Conservation (phyloP, 2,113 vertebrate genomes). For the Lepus timidus region DNA sequence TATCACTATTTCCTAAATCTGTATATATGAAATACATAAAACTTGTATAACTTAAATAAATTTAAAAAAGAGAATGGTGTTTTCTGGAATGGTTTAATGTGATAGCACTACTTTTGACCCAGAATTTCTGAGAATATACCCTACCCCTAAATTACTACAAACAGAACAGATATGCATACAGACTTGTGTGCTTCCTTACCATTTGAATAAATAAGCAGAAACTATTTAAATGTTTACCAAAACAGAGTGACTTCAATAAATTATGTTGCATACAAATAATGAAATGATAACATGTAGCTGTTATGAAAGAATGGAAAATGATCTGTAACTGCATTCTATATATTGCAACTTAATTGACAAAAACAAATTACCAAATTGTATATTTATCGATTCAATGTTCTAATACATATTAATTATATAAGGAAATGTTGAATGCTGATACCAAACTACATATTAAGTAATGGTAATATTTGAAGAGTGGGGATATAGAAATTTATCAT, state of each 20-base stretch:
- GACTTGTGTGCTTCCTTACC: background rate
- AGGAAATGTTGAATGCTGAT: background rate
- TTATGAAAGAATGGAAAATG: background rate
- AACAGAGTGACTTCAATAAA: background rate
- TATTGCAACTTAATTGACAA: background rate
- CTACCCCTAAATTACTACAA: background rate
- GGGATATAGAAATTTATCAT: background rate
- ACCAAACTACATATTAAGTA: background rate
- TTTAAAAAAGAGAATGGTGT: background rate
- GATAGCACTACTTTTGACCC: background rate
- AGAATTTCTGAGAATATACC: constrained; percentile 19
- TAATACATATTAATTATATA: background rate
- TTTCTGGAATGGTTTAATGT: background rate
- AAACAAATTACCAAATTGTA: background rate
- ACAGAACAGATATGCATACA: background rate
- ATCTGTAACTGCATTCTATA: background rate
- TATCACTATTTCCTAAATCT: no score
- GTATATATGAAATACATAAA: no score
- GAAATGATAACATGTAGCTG: background rate
- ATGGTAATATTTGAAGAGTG: background rate
- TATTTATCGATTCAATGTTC: background rate
- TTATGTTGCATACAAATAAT: background rate
- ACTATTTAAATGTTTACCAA: constrained; percentile 32
- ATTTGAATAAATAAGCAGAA: constrained; percentile 9
- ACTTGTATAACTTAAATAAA: no score